Base-by-base conservation (phyloP, 2,888 invertebrate species). In the Cheilosia grossa region DNA sequence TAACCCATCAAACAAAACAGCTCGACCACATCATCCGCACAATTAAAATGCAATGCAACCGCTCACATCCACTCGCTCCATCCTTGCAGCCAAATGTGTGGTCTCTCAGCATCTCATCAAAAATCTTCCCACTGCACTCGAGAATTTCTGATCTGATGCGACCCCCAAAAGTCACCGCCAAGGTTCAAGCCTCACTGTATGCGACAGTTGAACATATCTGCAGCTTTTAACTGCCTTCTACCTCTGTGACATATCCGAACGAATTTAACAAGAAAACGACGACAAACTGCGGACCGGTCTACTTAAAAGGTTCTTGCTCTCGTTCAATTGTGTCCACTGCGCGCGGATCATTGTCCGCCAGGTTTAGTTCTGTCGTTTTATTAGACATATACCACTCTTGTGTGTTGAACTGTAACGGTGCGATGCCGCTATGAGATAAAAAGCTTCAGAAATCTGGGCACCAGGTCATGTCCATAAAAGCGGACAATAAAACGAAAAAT, bases 241-340 rank as follows among this genome's bases (percentile, higher is more conserved):
- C 30, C 30, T 30, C 69, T 51, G 49, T 47, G 63, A 73, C 72
- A 66, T 61, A 67, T 73, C 21, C 53, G 10, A 53, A 17, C 44
- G 33, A 77, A 67, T 47, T 82, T 56, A 78, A 42, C 54, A 73
- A 73, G 56, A 77, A 82, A 61, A 33, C n/a, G 21, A 33, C n/a
- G 21, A 19, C 63, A n/a, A 51, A 30, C 49, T 44, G 30, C 42
- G 44, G 27, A 79, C 79, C 79, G 83, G 83, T 83, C 74, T 79
- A 83, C 79, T 74, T 70, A 61, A 83, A 74, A 83, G 79, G 83
- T 83, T 83, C 83, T 83, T 79, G 83, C 40, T 66, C 83, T 74
- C 67, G 66, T 44, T 58, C 51, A 40, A 15, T 47, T 33, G 72
- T 72, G 72, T 72, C 58, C 21, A 51, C 33, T 17, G 13, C 15